Evolutionary conservation across 2,888 invertebrate species (phyloP), one percentile per base, ranked within the genome.

Genomic region (Mesorhabditis sp.): DNA sequence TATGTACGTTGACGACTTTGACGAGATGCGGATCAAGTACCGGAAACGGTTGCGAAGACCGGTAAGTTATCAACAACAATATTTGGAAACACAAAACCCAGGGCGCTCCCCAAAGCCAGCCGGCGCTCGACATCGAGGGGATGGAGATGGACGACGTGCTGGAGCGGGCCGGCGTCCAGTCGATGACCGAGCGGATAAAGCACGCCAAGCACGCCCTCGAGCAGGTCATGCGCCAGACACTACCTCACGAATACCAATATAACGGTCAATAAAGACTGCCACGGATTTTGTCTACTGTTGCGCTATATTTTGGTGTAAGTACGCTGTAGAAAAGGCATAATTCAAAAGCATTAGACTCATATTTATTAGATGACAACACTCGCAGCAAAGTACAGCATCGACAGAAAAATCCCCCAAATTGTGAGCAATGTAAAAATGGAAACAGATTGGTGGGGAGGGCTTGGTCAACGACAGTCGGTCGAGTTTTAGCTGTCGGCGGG

Each of bases 21-120:
- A 76, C 44, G 63, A 68, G 58, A 70, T 77, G 70, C 68, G 72
- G 44, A 65, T 69, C 43, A 74, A 73, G 28, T 77, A 73, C 70
- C 61, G 67, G 58, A 67, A 70, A 45, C 28, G 28, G 28, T 66
- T 77, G 42, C 70, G 74, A 45, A 71, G 70, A 15, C 76, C 76
- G 44, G 67, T 69, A 15, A n/a, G 61, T 43, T 72, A 58, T 4
- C 4, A 28, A 28, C 13, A 70, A 10, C 13, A 43, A 41, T 43
- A 41, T 10, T 10, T 63, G 13, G 15, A 63, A 28, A 10, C 15
- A 15, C 41, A 28, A 63, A 28, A 63, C 10, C 15, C 63, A n/a
- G 41, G 41, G 15, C 10, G 41, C 15, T 13, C 63, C n/a, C 45
- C 42, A 70, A 68, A 45, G 45, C 15, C 62, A 65, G 10, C 70